phyloP scores from a whole-genome alignment of 2,113 vertebrate genomes.

The Hemiprocne comata region DNA sequence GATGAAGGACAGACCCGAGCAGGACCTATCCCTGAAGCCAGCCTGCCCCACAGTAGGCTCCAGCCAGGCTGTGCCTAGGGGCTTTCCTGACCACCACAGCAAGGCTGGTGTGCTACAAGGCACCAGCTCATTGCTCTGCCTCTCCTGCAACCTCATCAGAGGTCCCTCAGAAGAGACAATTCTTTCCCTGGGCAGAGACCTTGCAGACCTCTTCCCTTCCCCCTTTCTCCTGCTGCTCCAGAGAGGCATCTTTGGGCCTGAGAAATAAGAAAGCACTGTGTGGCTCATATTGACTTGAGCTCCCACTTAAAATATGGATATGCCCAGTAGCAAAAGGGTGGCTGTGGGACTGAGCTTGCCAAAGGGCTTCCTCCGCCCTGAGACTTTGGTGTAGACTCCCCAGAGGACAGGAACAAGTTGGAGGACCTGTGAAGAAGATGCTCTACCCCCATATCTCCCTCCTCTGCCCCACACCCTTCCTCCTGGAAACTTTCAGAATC shows the following conservation, averaged over 20 bases:
- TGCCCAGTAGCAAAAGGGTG: neutral
- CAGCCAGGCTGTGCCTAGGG: neutral
- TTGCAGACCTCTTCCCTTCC: neutral
- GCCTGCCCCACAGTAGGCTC: neutral
- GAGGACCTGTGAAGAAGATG: neutral
- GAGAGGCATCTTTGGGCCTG: neutral
- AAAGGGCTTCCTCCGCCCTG: neutral
- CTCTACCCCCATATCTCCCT: neutral
- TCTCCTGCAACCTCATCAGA: neutral
- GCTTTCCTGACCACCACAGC: neutral
- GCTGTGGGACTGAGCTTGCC: neutral
- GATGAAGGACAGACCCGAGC: neutral
- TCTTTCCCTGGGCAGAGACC: neutral
- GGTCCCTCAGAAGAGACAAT: neutral
- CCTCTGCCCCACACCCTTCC: neutral
- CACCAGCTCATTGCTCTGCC: neutral
- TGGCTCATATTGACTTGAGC: neutral
- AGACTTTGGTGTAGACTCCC: neutral
- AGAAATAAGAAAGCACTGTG: fast-evolving
- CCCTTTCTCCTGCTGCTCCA: neutral
- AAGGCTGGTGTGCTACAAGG: neutral
- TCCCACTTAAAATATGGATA: neutral
- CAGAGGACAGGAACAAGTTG: neutral
- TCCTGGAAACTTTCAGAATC: neutral
- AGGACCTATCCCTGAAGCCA: neutral